These are phyloP conservation scores for Apomyelois bistriatella DNA, from an alignment of 2,888 invertebrate genomes.

Conservation along the genomic window DNA sequence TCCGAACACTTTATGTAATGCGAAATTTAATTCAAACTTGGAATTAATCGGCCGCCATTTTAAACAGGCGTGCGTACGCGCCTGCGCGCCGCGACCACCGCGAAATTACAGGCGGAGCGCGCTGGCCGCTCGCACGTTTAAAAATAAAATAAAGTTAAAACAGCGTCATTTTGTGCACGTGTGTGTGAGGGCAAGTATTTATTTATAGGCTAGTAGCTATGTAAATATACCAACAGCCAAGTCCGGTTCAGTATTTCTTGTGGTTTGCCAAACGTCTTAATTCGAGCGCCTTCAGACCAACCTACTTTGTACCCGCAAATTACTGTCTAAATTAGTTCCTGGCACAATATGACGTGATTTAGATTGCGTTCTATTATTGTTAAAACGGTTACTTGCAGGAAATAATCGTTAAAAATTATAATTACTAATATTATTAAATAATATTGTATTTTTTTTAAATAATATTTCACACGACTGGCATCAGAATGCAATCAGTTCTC, in stretches of 20 bases:
- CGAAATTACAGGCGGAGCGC: constrained; percentile 75
- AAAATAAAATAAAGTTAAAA: constrained; percentile 80
- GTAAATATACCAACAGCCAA: constrained; percentile 68
- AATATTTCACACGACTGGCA: background rate
- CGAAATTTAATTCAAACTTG: constrained; percentile 46
- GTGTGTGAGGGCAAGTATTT: constrained; percentile 75
- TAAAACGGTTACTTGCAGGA: background rate
- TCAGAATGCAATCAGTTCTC: background rate
- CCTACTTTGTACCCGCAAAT: constrained; percentile 36
- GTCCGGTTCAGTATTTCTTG: constrained; percentile 61
- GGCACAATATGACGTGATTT: constrained; percentile 17
- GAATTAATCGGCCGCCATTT: constrained; percentile 61
- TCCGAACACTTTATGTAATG: constrained; percentile 39
- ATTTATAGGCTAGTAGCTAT: constrained; percentile 79
- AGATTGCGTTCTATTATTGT: background rate
- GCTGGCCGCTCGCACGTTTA: constrained; percentile 68
- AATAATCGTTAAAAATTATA: background rate
- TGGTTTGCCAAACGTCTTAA: constrained; percentile 76
- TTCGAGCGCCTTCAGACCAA: constrained; percentile 46
- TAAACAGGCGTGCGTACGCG: constrained; percentile 71
- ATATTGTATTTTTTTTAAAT: background rate
- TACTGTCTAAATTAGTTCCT: constrained; percentile 23
- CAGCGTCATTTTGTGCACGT: constrained; percentile 76
- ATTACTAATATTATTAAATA: background rate
- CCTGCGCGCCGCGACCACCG: constrained; percentile 75